Percentiles rank a stretch among this genome's conserved stretches.
Conservation (phyloP, 1,140 invertebrate genomes). For the Hyphantria cunea region DNA sequence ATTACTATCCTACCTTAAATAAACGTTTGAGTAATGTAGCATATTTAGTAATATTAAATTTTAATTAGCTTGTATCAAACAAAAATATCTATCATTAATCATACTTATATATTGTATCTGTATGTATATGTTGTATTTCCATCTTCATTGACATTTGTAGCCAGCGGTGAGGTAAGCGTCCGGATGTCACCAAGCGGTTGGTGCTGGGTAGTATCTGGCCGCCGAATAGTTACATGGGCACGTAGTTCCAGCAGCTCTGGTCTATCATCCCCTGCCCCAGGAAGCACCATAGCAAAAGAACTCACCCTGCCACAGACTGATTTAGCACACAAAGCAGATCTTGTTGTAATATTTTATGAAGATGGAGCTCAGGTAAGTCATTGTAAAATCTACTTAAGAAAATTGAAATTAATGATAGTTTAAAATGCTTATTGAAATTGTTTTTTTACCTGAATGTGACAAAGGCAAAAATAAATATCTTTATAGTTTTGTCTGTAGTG, state of each 20-base stretch:
- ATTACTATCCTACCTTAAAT: too few species aligned
- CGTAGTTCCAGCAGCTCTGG: slow-evolving; percentile 30
- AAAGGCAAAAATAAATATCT: too few species aligned
- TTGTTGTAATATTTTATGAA: slow-evolving; percentile 90
- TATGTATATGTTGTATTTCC: too few species aligned
- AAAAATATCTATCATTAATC: too few species aligned
- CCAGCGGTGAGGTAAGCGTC: slow-evolving; percentile 81
- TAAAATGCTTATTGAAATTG: too few species aligned
- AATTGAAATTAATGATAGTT: too few species aligned
- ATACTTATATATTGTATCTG: too few species aligned
- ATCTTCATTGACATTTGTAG: slow-evolving; percentile 73
- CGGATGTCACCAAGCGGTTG: slow-evolving; percentile 81
- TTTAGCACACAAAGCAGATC: slow-evolving; percentile 94
- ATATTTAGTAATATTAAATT: too few species aligned
- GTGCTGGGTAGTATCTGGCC: slow-evolving; percentile 92
- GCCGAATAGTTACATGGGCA: slow-evolving; percentile 94
- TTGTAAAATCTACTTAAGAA: neutral
- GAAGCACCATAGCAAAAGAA: slow-evolving; percentile 80
- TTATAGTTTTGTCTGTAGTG: too few species aligned
- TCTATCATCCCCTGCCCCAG: neutral
- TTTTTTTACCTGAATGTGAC: too few species aligned
- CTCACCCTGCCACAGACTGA: slow-evolving; percentile 95
- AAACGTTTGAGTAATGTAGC: too few species aligned
- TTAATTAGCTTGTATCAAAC: too few species aligned
- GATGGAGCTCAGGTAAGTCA: slow-evolving; percentile 84